phyloP scores from a whole-genome alignment of 1,140 invertebrate species.

The Pseudomyrmex gracilis region DNA sequence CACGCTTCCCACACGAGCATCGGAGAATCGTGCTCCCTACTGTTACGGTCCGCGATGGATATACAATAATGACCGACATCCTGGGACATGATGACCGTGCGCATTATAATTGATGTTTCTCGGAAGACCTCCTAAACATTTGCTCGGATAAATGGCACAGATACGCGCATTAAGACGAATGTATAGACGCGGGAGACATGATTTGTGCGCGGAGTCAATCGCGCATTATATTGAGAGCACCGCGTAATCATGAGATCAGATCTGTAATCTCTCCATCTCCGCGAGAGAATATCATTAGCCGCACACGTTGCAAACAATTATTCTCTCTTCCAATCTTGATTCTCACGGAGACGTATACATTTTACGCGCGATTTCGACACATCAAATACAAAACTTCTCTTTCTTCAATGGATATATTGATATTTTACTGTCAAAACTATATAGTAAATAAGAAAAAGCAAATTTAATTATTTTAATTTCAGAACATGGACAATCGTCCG shows the following conservation, averaged over 20 bases:
- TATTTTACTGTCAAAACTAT: not conserved
- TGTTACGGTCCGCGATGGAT: slow-evolving; percentile 23
- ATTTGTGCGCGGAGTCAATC: not conserved
- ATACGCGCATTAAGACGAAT: slow-evolving; percentile 23
- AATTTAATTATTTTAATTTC: not conserved
- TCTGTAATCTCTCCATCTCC: slow-evolving; percentile 14
- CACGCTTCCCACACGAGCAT: not conserved
- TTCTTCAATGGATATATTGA: not conserved
- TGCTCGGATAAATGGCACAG: slow-evolving; percentile 9
- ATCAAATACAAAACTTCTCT: not conserved
- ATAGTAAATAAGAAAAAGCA: not conserved
- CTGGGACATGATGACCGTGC: slow-evolving; percentile 27
- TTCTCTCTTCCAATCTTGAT: not conserved
- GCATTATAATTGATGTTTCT: slow-evolving; percentile 46
- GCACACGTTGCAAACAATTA: not conserved
- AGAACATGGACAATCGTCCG: not conserved
- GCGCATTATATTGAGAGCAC: slow-evolving; percentile 34
- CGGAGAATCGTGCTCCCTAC: slow-evolving; percentile 25
- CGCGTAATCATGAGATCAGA: not conserved
- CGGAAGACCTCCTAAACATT: slow-evolving; percentile 55
- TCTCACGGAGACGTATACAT: not conserved
- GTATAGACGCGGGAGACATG: not conserved
- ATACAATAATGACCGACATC: slow-evolving; percentile 67
- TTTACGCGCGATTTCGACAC: not conserved
- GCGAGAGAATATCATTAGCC: not conserved